Conservation (phyloP, 2,797 vertebrate genomes). For the Notamacropus eugenii region DNA sequence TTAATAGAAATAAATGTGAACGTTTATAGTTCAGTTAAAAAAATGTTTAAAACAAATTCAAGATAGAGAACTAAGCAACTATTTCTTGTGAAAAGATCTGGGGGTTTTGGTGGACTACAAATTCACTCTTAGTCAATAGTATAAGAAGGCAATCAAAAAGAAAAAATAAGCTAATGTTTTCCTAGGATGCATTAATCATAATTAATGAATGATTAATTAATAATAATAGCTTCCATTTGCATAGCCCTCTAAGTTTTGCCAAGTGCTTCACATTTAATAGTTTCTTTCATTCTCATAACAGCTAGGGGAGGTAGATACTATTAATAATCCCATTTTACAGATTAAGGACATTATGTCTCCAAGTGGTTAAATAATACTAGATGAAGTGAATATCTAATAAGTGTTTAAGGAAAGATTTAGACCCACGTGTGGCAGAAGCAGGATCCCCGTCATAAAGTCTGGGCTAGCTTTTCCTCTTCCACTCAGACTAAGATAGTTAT, state of each 20-base stretch:
- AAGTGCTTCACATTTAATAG: neutral
- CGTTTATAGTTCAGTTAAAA: neutral
- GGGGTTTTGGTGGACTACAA: neutral
- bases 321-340: neutral
- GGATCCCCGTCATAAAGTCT: neutral
- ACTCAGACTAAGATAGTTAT: neutral
- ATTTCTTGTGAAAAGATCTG: neutral
- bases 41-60: neutral
- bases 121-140: neutral
- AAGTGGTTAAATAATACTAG: neutral
- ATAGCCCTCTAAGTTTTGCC: neutral
- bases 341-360: neutral
- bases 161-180: neutral
- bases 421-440: neutral
- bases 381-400: neutral
- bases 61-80: neutral
- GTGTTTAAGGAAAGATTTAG: neutral
- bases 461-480: neutral
- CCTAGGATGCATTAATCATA: neutral
- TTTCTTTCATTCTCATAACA: neutral
- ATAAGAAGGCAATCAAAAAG: neutral
- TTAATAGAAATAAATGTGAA: neutral
- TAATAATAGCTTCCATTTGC: neutral
- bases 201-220: neutral
- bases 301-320: neutral